Conservation (phyloP, 2,113 vertebrate species). For the Chloropsis hardwickii region DNA sequence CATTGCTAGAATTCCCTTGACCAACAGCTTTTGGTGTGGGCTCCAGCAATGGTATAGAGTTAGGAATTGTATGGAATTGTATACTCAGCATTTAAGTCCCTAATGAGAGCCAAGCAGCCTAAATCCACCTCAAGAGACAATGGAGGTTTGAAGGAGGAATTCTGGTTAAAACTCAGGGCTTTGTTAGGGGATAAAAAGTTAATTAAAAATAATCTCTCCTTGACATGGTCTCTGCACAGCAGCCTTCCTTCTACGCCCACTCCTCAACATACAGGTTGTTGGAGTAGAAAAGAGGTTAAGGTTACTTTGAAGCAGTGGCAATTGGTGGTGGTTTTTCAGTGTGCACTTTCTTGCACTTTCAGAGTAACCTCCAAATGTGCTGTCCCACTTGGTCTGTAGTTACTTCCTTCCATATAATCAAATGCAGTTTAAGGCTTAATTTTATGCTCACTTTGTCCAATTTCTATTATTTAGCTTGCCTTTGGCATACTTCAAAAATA, state of each 20-base stretch:
- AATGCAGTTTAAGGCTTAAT: neutral
- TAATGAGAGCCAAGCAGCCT: neutral
- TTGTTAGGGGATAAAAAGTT: slow-evolving; percentile 41
- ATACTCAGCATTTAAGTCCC: neutral
- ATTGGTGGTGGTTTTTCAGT: neutral
- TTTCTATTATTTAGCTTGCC: neutral
- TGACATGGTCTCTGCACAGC: neutral
- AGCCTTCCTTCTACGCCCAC: neutral
- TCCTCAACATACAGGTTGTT: neutral
- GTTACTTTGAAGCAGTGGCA: neutral
- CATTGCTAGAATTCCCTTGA: neutral
- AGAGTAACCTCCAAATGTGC: neutral
- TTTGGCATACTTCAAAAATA: neutral
- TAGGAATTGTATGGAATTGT: neutral
- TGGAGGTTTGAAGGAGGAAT: neutral
- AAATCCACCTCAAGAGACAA: slow-evolving; percentile 11
- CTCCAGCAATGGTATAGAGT: neutral
- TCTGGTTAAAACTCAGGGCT: neutral
- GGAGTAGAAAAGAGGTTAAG: neutral
- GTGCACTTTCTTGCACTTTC: neutral
- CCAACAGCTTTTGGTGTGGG: neutral
- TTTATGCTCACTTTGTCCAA: neutral
- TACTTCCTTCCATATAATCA: neutral
- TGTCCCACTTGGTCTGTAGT: neutral
- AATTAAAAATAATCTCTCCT: slow-evolving; percentile 21